Conservation (phyloP, 2,797 vertebrate genomes). For the Phyllotis vaccarum region DNA sequence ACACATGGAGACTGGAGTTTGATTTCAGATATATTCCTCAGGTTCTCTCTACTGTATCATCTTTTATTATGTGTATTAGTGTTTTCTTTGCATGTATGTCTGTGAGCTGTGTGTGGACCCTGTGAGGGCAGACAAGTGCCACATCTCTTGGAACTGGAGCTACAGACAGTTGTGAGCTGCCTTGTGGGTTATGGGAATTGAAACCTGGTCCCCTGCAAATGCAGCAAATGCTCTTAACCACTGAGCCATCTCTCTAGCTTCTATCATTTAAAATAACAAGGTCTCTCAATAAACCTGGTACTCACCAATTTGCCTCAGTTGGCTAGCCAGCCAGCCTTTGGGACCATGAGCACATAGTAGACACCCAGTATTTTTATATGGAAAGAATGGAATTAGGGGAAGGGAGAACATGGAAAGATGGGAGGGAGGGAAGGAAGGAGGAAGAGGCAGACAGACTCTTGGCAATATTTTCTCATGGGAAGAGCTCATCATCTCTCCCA, state of each 20-base stretch:
- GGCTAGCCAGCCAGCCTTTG: not conserved
- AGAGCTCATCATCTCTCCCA: conserved; percentile 8
- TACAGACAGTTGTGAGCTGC: not conserved
- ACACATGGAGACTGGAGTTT: not conserved
- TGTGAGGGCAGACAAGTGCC: not conserved
- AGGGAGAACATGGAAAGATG: too few relatives aligned
- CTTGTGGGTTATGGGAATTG: not conserved
- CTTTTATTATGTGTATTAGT: not conserved
- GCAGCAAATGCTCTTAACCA: not conserved
- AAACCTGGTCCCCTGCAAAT: not conserved
- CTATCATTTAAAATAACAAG: not conserved
- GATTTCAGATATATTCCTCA: not conserved
- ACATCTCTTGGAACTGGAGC: not conserved
- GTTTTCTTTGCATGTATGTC: not conserved
- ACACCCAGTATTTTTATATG: not conserved
- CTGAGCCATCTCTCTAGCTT: not conserved
- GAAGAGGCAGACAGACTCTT: not conserved
- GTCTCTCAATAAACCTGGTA: not conserved
- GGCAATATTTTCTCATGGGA: not conserved
- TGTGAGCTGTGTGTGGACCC: not conserved
- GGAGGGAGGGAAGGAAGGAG: rapidly evolving
- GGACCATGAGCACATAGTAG: not conserved
- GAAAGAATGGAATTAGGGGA: not conserved
- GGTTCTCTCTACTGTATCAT: not conserved
- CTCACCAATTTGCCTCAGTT: too few relatives aligned